Evolutionary conservation across 2,113 vertebrate species (phyloP).

Genomic region (Gymnocephalus cernua): DNA sequence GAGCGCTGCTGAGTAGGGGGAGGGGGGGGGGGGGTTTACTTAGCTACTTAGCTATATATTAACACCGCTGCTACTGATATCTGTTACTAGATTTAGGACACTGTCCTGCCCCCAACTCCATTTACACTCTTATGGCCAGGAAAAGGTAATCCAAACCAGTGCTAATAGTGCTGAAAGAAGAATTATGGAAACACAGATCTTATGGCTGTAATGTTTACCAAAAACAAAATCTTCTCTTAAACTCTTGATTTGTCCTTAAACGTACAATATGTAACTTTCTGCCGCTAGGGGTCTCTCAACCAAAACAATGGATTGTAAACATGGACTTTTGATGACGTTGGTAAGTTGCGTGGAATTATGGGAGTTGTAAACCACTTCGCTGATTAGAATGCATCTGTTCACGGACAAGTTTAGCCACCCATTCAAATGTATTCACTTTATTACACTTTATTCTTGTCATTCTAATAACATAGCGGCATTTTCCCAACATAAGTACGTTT

Average conservation of each 20-base stretch:
- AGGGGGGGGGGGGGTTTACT: constrained; percentile 34
- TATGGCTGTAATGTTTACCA: background rate
- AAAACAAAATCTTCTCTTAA: background rate
- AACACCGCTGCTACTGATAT: constrained; percentile 51
- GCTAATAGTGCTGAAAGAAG: constrained; percentile 1
- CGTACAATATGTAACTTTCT: too few species aligned
- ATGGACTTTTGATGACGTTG: too few species aligned
- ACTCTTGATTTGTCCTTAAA: background rate
- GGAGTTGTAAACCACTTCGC: too few species aligned
- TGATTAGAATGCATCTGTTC: too few species aligned
- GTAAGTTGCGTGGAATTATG: too few species aligned
- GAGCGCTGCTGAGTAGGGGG: constrained; percentile 24
- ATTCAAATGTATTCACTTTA: too few species aligned
- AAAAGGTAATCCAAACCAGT: constrained; percentile 1
- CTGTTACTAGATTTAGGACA: constrained; percentile 32
- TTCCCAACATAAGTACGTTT: too few species aligned
- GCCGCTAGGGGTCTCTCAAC: too few species aligned
- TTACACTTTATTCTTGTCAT: too few species aligned
- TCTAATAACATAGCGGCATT: too few species aligned
- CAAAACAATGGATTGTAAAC: too few species aligned
- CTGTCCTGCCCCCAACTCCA: constrained; percentile 16
- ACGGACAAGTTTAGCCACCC: too few species aligned
- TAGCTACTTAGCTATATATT: constrained; percentile 48
- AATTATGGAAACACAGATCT: background rate
- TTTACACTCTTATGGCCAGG: background rate